These are phyloP conservation scores for Eledone cirrhosa DNA, from an alignment of 2,888 invertebrate genomes.

Conservation along the genomic window DNA sequence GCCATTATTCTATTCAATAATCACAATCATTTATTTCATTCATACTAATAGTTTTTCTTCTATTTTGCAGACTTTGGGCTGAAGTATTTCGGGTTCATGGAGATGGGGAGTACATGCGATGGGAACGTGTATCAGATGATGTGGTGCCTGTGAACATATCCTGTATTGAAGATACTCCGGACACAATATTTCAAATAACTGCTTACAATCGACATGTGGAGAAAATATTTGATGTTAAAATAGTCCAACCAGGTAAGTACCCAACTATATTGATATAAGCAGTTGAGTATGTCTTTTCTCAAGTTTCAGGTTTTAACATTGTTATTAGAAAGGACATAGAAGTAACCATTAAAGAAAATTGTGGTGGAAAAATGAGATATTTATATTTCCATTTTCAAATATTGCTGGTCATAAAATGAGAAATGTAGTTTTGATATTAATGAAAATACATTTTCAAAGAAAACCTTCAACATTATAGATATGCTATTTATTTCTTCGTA, in stretches of 20 bases:
- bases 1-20: no score
- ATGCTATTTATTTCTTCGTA: no score
- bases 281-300: neutral
- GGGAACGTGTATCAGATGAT: slow-evolving; percentile 98
- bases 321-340: neutral
- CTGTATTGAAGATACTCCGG: slow-evolving; percentile 95
- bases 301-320: no score
- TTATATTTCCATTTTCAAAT: no score
- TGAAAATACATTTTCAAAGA: no score
- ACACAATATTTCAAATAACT: slow-evolving; percentile 97
- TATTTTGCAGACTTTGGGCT: slow-evolving; percentile 83
- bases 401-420: no score
- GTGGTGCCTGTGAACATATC: slow-evolving; percentile 98
- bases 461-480: no score
- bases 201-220: slow-evolving; percentile 99
- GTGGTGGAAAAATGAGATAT: no score
- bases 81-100: slow-evolving; percentile 98
- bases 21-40: neutral
- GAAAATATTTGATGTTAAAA: slow-evolving; percentile 96
- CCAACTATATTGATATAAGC: neutral
- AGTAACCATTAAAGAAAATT: neutral
- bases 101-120: slow-evolving; percentile 74
- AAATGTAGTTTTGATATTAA: no score
- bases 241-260: slow-evolving; percentile 89
- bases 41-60: neutral